Evolutionary conservation across 2,888 invertebrate genomes (phyloP), one percentile per base, ranked within the genome.

Genomic region (Tenodera sinensis): DNA sequence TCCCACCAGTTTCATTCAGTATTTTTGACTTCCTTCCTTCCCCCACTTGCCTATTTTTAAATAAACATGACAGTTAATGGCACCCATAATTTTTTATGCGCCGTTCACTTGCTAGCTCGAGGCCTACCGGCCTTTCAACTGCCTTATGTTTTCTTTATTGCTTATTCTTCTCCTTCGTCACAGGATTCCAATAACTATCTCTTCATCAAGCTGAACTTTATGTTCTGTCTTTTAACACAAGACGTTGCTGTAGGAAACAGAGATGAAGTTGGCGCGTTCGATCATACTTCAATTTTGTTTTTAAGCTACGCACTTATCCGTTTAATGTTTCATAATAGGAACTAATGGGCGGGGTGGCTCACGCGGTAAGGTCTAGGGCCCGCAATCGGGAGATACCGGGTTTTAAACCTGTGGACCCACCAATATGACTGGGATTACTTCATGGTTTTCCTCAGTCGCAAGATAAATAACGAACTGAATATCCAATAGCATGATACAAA

Each of bases 51-150:
- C 85, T 28, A 8, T 27, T 20, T 86, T 81, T 86, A 86, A 86
- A 86, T 86, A 86, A 86, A 86, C 86, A 86, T 28, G 86, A 86
- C 86, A 86, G 81, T 28, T 86, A 86, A 86, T 86, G 86, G 86
- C 42, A 54, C 9, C n/a, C 54, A 85, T 85, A 85, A 85, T n/a
- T 85, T 42, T 54, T 85, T 28, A 9, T 47, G 54, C 54, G 54
- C 54, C 54, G 54, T 71, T 71, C 54, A 71, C 54, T 71, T 71
- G 54, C 54, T 71, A 71, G 54, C 54, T 71, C 20, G 20, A 20
- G 54, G 54, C 54, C 54, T 71, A 71, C 54, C 25, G 54, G 54
- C 54, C 54, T 71, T 71, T 71, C 54, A 71, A 71, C 54, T 71
- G 54, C 54, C 54, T 71, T 71, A 71, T 71, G 20, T 71, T 71